phyloP scores from a whole-genome alignment of 2,888 invertebrate species.

The Beris morrisii region DNA sequence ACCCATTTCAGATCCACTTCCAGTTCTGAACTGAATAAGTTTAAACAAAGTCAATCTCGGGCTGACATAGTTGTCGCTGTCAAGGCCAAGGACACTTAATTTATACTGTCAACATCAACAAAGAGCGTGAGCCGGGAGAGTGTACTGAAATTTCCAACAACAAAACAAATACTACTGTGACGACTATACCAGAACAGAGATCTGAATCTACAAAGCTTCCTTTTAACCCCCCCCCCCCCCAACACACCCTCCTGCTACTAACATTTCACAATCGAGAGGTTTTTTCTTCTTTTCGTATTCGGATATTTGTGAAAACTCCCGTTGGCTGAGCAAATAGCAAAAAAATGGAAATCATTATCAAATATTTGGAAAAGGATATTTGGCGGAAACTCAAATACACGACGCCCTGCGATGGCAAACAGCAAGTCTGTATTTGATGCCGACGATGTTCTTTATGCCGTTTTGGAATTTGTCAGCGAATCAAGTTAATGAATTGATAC shows the following conservation, averaged over 20 bases:
- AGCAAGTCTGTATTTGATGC: background rate
- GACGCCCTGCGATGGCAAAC: slow-evolving; percentile 34
- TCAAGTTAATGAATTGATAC: too few species aligned
- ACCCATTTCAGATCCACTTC: too few species aligned
- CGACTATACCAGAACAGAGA: background rate
- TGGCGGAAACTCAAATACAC: slow-evolving; percentile 44
- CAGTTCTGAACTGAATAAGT: too few species aligned
- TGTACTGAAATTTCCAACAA: background rate
- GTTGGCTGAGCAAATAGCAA: slow-evolving; percentile 30
- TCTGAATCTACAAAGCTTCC: background rate
- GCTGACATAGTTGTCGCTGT: background rate
- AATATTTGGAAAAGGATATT: slow-evolving; percentile 46
- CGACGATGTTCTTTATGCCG: background rate
- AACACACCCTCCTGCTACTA: background rate
- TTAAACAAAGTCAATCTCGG: too few species aligned
- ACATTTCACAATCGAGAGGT: background rate
- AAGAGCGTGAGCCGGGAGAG: background rate
- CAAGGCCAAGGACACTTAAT: slow-evolving; percentile 22
- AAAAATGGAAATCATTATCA: slow-evolving; percentile 44
- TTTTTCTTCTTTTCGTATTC: background rate
- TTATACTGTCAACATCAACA: slow-evolving; percentile 20
- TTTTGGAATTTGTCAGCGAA: too few species aligned
- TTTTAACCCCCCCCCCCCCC: background rate
- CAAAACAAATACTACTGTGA: background rate
- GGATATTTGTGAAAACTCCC: slow-evolving; percentile 25